These are phyloP conservation scores for Torymus texanus DNA, from an alignment of 2,888 invertebrate genomes.

Conservation along the genomic window DNA sequence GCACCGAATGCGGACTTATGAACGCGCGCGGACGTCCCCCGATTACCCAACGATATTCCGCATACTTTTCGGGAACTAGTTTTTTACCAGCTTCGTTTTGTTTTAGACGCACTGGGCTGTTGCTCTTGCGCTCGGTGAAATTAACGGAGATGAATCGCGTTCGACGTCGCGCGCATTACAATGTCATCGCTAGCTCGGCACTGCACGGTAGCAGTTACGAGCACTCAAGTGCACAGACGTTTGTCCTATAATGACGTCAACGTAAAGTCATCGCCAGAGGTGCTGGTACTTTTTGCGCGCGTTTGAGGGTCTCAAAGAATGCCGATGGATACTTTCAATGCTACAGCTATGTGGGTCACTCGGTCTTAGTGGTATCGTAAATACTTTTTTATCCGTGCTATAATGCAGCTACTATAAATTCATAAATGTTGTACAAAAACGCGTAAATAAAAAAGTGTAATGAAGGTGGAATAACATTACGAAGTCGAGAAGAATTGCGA, in stretches of 20 bases:
- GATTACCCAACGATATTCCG: neutral
- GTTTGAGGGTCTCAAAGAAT: slow-evolving; percentile 22
- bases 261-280: neutral
- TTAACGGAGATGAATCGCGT: slow-evolving; percentile 9
- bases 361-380: slow-evolving; percentile 31
- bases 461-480: neutral
- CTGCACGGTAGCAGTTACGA: neutral
- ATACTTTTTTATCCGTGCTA: slow-evolving; percentile 34
- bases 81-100: neutral
- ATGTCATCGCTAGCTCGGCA: neutral
- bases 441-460: neutral
- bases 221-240: neutral
- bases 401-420: slow-evolving; percentile 14
- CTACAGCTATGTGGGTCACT: slow-evolving; percentile 48
- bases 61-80: slow-evolving; percentile 25
- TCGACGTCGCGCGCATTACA: neutral
- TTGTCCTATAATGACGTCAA: slow-evolving; percentile 29
- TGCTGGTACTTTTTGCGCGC: slow-evolving; percentile 15
- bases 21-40: neutral
- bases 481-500: too few species aligned
- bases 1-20: neutral
- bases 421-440: slow-evolving; percentile 14
- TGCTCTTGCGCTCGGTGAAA: neutral
- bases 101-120: neutral
- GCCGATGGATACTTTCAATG: slow-evolving; percentile 45